Percentiles rank a stretch among this genome's conserved stretches.
Conservation (phyloP, 2,113 vertebrate genomes). For the Gallinago media region DNA sequence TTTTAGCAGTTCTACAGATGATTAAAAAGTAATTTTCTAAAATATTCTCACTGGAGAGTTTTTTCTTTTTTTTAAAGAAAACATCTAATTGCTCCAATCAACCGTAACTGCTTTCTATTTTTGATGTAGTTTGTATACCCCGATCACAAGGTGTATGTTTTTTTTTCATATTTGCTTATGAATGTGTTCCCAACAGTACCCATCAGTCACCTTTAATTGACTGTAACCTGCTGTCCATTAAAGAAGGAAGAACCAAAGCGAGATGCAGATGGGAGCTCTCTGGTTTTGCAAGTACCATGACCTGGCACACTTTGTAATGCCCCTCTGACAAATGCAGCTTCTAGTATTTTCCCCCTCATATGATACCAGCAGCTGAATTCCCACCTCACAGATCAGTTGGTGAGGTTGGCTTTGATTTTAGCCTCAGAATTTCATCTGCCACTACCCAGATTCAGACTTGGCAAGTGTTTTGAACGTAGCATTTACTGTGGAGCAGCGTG, state of each 20-base stretch:
- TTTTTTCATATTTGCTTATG: slow-evolving; percentile 89
- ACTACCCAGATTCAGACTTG: not conserved
- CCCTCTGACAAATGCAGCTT: not conserved
- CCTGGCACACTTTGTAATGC: not conserved
- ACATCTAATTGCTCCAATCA: slow-evolving; percentile 96
- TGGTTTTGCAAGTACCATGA: not conserved
- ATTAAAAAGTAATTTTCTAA: slow-evolving; percentile 99
- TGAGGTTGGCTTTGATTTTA: not conserved
- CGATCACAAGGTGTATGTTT: slow-evolving; percentile 79
- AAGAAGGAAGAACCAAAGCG: slow-evolving; percentile 39
- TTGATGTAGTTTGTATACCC: slow-evolving; percentile 86
- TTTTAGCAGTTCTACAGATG: slow-evolving; percentile 85
- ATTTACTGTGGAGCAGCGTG: not conserved
- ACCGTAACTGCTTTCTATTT: slow-evolving; percentile 87
- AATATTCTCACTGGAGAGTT: slow-evolving; percentile 92
- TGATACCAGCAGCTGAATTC: not conserved
- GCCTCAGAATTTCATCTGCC: not conserved
- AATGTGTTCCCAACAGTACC: slow-evolving; percentile 79
- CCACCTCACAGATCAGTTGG: accelerated
- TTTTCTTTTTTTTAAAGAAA: slow-evolving; percentile 81
- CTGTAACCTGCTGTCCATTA: slow-evolving; percentile 80
- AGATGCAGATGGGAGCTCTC: not conserved
- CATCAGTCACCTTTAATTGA: slow-evolving; percentile 85
- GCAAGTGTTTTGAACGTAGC: accelerated
- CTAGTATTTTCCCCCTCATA: not conserved